A percentile compares a stretch with the other conserved stretches of the same genome.
These are phyloP conservation scores for Tokudaia muenninki DNA, from an alignment of 2,797 vertebrate species.

Conservation along the genomic window DNA sequence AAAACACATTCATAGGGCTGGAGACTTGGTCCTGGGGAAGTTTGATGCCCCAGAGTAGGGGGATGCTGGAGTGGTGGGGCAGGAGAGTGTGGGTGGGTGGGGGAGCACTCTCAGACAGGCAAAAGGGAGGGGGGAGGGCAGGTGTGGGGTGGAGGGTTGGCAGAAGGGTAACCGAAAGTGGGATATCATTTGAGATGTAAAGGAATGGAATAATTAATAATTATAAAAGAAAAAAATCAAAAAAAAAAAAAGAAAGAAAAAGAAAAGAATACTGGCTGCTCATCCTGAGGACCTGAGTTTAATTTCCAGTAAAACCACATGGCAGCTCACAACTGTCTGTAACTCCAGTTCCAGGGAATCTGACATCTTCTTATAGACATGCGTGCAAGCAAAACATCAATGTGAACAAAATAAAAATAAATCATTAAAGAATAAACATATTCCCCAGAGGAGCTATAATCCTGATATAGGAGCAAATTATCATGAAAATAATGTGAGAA, in stretches of 20 bases:
- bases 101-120: too few relatives aligned
- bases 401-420: neutral
- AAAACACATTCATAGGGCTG: neutral
- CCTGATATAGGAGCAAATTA: neutral
- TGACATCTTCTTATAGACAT: neutral
- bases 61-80: too few relatives aligned
- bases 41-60: too few relatives aligned
- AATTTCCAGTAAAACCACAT: neutral
- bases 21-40: neutral
- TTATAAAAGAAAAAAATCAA: too few relatives aligned
- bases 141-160: too few relatives aligned
- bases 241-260: too few relatives aligned
- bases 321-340: neutral
- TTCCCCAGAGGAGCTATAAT: neutral
- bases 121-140: too few relatives aligned
- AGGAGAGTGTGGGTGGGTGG: too few relatives aligned
- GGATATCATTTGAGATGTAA: too few relatives aligned
- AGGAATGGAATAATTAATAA: too few relatives aligned
- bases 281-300: neutral
- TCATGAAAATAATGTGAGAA: slow-evolving; percentile 40
- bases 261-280: neutral
- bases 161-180: too few relatives aligned
- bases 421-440: neutral
- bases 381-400: neutral
- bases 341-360: neutral